Evolutionary conservation across 2,888 invertebrate genomes (phyloP).

Genomic region (Nesidiocoris tenuis): DNA sequence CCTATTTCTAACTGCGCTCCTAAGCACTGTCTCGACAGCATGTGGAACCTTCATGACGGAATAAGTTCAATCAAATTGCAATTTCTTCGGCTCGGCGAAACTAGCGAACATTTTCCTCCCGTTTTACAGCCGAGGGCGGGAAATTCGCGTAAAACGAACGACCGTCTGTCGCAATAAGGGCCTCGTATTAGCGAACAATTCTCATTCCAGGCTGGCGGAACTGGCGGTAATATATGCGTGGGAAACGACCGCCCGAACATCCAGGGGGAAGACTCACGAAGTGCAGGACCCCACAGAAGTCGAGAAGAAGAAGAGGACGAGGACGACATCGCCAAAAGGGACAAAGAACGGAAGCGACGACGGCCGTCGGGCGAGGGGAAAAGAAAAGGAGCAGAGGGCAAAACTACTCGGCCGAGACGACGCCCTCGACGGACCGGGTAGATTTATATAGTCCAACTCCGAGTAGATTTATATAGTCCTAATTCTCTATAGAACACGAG

Average conservation of each 20-base stretch:
- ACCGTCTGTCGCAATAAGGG: neutral
- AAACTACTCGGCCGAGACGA: neutral
- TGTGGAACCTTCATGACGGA: too few relatives aligned
- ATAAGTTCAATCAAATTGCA: too few relatives aligned
- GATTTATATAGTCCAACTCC: slow-evolving; percentile 35
- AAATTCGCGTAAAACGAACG: too few relatives aligned
- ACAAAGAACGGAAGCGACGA: neutral
- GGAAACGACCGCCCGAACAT: slow-evolving; percentile 20
- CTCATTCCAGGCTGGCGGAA: neutral
- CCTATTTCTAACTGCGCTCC: too few relatives aligned
- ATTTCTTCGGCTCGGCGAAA: too few relatives aligned
- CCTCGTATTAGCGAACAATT: neutral
- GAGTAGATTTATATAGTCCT: too few relatives aligned
- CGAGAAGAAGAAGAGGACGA: slow-evolving; percentile 10
- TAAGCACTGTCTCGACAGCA: too few relatives aligned
- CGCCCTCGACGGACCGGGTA: slow-evolving; percentile 9
- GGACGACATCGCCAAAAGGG: slow-evolving; percentile 1
- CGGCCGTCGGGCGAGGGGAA: slow-evolving; percentile 2
- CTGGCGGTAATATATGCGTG: slow-evolving; percentile 36
- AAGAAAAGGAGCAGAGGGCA: slow-evolving; percentile 2
- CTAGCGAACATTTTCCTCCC: too few relatives aligned
- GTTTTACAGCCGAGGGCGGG: too few relatives aligned
- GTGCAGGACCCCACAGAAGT: slow-evolving; percentile 21
- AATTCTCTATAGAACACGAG: too few relatives aligned
- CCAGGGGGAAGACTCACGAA: slow-evolving; percentile 1